Percentiles rank a stretch among this genome's conserved stretches.
Conservation (phyloP, 2,113 vertebrate species). For the Numenius arquata region DNA sequence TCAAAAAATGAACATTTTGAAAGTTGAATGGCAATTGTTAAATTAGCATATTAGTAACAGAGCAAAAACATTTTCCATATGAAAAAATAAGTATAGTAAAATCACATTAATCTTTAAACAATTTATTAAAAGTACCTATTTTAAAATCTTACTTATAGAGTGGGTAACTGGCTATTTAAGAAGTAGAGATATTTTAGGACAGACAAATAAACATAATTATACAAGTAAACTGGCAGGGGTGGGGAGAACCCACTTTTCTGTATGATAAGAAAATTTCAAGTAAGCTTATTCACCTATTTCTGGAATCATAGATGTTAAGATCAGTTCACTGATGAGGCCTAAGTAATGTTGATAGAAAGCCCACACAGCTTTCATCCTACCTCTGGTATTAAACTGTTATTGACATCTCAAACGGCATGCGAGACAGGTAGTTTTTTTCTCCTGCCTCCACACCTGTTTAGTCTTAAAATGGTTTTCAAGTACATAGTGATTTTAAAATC, state of each 20-base stretch:
- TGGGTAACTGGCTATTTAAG: background rate
- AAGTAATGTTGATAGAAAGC: background rate
- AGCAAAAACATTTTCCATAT: background rate
- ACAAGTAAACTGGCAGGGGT: background rate
- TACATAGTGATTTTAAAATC: background rate
- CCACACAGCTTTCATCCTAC: background rate
- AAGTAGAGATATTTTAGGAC: background rate
- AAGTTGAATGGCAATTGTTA: background rate
- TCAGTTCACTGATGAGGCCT: background rate
- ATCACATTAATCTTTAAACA: background rate
- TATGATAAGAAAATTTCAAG: background rate
- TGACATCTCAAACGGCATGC: background rate
- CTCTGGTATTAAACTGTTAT: background rate
- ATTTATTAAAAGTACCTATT: background rate
- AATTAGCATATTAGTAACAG: background rate
- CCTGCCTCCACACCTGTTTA: constrained; percentile 6
- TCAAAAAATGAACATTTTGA: background rate
- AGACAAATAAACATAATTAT: background rate
- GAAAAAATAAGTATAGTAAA: background rate
- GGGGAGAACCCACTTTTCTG: background rate
- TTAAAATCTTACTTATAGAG: background rate
- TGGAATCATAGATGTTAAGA: background rate
- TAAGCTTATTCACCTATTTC: background rate
- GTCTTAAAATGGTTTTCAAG: constrained; percentile 29
- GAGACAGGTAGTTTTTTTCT: background rate